Evolutionary conservation across 2,113 vertebrate species (phyloP), one percentile per base, ranked within the genome.

Genomic region (Sander vitreus): DNA sequence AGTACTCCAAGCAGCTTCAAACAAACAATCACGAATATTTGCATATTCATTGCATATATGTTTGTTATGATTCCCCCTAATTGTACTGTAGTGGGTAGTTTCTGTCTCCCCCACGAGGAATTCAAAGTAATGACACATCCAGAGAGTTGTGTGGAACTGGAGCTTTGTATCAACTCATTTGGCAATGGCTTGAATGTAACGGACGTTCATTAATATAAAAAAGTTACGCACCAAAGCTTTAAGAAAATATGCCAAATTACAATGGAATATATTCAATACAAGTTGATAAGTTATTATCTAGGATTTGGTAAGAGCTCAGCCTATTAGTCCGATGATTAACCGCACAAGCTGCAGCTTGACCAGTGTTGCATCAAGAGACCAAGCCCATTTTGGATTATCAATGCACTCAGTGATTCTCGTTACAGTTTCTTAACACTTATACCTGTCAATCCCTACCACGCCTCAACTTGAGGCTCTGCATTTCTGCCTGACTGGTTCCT

Each of bases 401-500:
- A 1, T 66, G 48, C n/a, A 47, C 14, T 76, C 11, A 7, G 63
- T 78, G 53, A 84, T 68, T 71, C 64, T 54, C 45, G 65, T 81
- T 11, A 60, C 3, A 12, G 68, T 87, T 86, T 74, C 79, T 43
- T 69, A 62, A 88, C 72, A 83, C 75, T 78, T 39, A 58, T 12
- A 2, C 67, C 55, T 70, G 65, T 80, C 53, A 19, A 13, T 60
- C 59, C 9, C n/a, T 1, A 19, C 83, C 87, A 85, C 89, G 21
- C 91, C 93, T 85, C 64, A 58, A 72, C 91, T 85, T 69, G 68
- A 65, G 90, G 88, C 83, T 25, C 57, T 1, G 11, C 85, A 80
- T 85, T 88, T 92, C 67, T 76, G 85, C 72, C 63, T 27, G 76
- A 85, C 91, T 89, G 86, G 80, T 91, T 93, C 84, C 36, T 79